Evolutionary conservation across 2,888 invertebrate genomes (phyloP).

Genomic region (Polydrusus pterygomalis): DNA sequence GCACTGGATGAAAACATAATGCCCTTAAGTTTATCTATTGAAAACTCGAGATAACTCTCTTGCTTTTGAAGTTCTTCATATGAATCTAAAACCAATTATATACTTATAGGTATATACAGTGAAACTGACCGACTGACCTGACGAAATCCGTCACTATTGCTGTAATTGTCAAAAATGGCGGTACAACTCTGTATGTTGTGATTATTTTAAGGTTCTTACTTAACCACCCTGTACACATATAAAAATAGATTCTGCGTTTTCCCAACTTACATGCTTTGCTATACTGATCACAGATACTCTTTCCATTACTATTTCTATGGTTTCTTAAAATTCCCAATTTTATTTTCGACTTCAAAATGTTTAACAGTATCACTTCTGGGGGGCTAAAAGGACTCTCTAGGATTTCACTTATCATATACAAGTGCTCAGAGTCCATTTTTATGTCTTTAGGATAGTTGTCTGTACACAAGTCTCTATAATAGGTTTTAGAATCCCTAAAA

Average conservation of each 20-base stretch:
- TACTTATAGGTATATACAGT: no score
- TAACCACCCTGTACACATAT: no score
- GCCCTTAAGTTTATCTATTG: conserved; percentile 55
- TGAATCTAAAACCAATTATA: conserved; percentile 57
- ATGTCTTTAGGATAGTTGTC: conserved; percentile 53
- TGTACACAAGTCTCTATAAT: conserved; percentile 56
- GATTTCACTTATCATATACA: conserved; percentile 56
- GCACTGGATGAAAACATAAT: conserved; percentile 56
- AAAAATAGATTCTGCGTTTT: neutral
- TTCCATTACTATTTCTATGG: conserved; percentile 5
- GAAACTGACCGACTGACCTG: no score
- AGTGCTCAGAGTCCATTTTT: conserved; percentile 52
- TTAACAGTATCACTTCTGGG: conserved; percentile 58
- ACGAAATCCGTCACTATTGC: no score
- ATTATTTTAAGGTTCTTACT: no score
- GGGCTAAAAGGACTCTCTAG: conserved; percentile 58
- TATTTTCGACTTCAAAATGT: conserved; percentile 55
- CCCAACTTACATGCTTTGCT: conserved; percentile 10
- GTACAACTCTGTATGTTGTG: no score
- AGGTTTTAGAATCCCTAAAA: conserved; percentile 54
- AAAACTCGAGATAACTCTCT: conserved; percentile 58
- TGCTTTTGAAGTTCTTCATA: conserved; percentile 54
- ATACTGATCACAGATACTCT: neutral
- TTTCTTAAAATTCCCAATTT: conserved; percentile 54
- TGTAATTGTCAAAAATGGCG: no score